Percentiles rank a stretch among this genome's conserved stretches.
Conservation (phyloP, 2,113 vertebrate species). For the Vombatus ursinus region DNA sequence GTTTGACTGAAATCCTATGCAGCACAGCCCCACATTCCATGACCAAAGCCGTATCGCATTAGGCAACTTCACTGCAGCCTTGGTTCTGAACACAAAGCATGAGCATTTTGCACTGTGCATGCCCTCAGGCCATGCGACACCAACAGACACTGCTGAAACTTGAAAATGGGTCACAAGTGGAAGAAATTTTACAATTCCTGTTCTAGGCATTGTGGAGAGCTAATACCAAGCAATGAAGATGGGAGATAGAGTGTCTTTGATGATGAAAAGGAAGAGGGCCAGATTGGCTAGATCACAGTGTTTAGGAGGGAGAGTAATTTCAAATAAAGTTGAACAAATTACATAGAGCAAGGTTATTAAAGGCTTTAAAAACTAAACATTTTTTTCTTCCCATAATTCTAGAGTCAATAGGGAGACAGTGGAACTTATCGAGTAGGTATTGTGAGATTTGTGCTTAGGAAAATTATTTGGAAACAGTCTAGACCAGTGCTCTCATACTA, state of each 20-base stretch:
- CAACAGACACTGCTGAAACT: too few relatives aligned
- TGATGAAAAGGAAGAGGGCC: background rate
- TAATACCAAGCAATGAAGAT: background rate
- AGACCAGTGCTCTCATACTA: background rate
- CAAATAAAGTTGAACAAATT: background rate
- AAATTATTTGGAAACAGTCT: background rate
- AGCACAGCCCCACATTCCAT: background rate
- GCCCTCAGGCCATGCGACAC: too few relatives aligned
- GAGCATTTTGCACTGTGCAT: too few relatives aligned
- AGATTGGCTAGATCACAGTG: background rate
- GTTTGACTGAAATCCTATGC: background rate
- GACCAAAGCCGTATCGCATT: background rate
- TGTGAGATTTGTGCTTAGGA: background rate
- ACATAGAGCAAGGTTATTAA: background rate
- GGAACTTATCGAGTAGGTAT: background rate
- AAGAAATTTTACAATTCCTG: too few relatives aligned
- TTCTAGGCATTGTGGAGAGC: background rate
- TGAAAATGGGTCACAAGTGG: too few relatives aligned
- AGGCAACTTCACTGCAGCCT: too few relatives aligned
- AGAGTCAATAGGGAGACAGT: background rate
- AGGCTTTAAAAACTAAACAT: background rate
- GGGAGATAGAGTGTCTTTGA: background rate
- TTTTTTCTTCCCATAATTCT: background rate
- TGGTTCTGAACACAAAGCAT: too few relatives aligned
- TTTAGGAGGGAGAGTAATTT: background rate